These are phyloP conservation scores for Mastomys natalensis DNA, from an alignment of 2,113 vertebrate species.

Conservation along the genomic window DNA sequence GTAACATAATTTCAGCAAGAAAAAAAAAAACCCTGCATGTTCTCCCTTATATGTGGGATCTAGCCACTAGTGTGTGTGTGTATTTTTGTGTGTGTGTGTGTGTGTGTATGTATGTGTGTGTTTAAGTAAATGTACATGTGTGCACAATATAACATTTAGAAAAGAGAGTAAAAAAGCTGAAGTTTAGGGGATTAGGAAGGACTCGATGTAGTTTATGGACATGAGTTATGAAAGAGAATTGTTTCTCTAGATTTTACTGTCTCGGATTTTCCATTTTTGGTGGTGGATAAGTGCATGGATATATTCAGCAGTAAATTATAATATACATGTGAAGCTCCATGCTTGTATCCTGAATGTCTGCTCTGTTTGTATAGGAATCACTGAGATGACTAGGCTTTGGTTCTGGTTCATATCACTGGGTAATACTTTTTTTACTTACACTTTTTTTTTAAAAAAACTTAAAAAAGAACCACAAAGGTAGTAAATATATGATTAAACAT, in stretches of 20 bases:
- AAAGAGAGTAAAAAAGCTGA: not conserved
- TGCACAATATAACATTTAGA: not conserved
- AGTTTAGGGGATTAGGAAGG: not conserved
- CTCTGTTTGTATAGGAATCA: not conserved
- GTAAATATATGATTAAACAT: not conserved
- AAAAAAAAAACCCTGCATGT: not conserved
- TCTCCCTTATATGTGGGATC: not conserved
- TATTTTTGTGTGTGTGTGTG: not conserved
- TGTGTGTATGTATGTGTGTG: not conserved
- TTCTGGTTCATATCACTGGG: not conserved
- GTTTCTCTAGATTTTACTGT: not conserved
- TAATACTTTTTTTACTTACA: not conserved
- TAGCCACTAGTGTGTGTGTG: not conserved
- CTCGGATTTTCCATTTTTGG: not conserved
- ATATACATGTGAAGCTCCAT: not conserved
- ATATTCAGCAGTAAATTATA: not conserved
- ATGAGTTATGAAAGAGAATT: not conserved
- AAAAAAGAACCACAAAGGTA: not conserved
- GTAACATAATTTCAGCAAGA: not conserved
- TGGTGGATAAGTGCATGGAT: not conserved
- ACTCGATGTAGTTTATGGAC: no score
- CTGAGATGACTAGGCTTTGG: not conserved
- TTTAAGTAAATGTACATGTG: not conserved
- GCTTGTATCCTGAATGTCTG: not conserved
- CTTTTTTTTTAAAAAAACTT: not conserved